Conservation (phyloP, 2,797 vertebrate species). For the Clamator glandarius region DNA sequence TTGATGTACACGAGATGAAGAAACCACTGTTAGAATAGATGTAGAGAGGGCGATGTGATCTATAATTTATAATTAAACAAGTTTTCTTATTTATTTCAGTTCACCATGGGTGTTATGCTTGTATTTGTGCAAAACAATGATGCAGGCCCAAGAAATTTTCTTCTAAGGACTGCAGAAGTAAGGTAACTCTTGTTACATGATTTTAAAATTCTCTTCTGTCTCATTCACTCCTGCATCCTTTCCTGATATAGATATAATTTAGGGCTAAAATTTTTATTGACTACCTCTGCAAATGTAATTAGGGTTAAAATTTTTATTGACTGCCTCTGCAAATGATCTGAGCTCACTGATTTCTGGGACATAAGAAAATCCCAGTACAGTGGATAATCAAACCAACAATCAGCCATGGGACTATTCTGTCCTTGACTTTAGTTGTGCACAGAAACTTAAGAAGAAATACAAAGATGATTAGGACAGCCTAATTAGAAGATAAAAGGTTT, state of each 20-base stretch:
- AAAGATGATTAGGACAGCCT: neutral
- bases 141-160: neutral
- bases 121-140: neutral
- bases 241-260: neutral
- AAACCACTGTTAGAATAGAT: neutral
- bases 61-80: neutral
- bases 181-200: neutral
- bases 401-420: neutral
- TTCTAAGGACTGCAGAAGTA: neutral
- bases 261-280: neutral
- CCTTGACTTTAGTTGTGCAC: neutral
- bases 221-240: neutral
- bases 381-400: neutral
- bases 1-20: neutral
- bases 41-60: neutral
- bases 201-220: neutral
- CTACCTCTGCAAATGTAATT: neutral
- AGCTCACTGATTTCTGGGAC: neutral
- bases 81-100: neutral
- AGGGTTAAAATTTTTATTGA: neutral
- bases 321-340: neutral
- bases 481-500: neutral
- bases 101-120: neutral
- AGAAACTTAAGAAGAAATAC: neutral
- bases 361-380: neutral